Evolutionary conservation across 2,113 vertebrate genomes (phyloP).

Genomic region (Terrapene triunguis): DNA sequence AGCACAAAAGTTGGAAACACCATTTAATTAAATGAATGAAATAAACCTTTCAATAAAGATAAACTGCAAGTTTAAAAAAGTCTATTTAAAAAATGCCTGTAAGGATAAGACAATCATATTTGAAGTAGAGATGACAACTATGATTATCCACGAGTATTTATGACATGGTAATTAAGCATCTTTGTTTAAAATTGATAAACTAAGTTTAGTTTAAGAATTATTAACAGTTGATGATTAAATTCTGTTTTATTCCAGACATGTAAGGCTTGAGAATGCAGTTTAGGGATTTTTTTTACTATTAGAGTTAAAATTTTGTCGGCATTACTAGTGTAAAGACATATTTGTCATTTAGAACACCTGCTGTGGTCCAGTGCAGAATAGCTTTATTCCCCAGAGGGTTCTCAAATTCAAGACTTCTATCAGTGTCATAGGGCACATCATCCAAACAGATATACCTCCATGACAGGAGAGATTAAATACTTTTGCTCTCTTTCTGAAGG

Average conservation of each 20-base stretch:
- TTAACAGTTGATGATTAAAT: background rate
- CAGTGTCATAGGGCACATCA: background rate
- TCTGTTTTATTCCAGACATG: background rate
- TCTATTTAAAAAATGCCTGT: background rate
- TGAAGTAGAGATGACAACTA: background rate
- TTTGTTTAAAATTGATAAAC: background rate
- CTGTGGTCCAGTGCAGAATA: background rate
- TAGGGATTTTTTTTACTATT: background rate
- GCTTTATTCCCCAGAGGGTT: fast-evolving
- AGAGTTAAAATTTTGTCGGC: fast-evolving
- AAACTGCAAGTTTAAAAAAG: background rate
- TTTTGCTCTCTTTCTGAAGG: background rate
- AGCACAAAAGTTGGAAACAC: background rate
- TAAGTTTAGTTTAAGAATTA: background rate
- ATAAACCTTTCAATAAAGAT: background rate
- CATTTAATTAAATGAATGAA: constrained; percentile 25
- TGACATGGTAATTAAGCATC: background rate
- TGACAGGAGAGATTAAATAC: background rate
- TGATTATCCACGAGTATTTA: background rate
- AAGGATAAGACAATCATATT: background rate
- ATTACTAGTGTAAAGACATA: background rate
- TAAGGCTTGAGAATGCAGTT: background rate
- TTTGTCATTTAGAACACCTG: background rate
- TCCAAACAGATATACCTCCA: background rate
- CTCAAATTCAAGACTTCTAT: background rate